Conservation (phyloP, 2,888 invertebrate species). For the Ophion obscuratus region DNA sequence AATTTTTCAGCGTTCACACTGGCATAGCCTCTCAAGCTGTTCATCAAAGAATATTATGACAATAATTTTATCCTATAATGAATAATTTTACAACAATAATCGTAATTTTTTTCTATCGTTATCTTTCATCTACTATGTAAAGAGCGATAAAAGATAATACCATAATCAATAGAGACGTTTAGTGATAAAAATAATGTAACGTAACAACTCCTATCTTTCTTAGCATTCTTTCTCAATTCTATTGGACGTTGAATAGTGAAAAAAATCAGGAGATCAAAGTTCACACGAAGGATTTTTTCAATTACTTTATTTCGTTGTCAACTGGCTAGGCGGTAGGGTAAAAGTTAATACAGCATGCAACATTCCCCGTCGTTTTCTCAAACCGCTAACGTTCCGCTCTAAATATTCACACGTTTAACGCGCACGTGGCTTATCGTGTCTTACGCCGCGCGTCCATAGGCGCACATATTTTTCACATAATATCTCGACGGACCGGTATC, state of each 20-base stretch:
- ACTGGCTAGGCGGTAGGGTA: constrained; percentile 31
- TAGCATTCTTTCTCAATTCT: no score
- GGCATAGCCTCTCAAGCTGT: no score
- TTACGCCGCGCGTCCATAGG: constrained; percentile 21
- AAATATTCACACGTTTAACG: constrained; percentile 62
- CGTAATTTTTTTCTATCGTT: no score
- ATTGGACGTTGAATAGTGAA: not conserved
- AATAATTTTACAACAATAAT: no score
- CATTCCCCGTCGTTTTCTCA: constrained; percentile 65
- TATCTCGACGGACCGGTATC: constrained; percentile 14
- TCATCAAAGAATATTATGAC: no score
- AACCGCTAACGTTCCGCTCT: constrained; percentile 66
- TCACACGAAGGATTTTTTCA: constrained; percentile 11
- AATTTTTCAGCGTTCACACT: no score
- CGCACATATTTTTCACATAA: constrained; percentile 12
- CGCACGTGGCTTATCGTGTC: constrained; percentile 35
- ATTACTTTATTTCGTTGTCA: constrained; percentile 45
- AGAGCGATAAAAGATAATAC: no score
- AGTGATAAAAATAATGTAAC: no score
- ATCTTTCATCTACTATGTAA: no score
- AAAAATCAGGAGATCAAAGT: not conserved
- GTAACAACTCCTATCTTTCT: no score
- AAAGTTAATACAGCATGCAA: constrained; percentile 38
- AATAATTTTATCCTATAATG: no score
- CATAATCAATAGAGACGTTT: no score